These are phyloP conservation scores for Xiphophorus hellerii DNA, from an alignment of 2,113 vertebrate species.

Conservation along the genomic window DNA sequence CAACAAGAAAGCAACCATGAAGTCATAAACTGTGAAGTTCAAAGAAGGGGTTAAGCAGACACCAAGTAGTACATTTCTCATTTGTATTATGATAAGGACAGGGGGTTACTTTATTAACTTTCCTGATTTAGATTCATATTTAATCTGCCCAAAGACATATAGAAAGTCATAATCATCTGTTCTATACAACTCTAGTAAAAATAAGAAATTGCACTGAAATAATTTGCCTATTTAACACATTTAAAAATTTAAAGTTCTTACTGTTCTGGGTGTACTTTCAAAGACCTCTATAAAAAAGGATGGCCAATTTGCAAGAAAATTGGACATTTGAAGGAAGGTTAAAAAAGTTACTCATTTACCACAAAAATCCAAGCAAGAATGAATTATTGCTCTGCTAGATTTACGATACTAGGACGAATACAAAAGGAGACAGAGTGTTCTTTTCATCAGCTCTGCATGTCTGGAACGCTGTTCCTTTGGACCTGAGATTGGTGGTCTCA, in stretches of 20 bases:
- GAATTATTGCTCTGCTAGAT: neutral
- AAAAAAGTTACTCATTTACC: neutral
- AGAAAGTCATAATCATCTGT: neutral
- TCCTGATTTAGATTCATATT: neutral
- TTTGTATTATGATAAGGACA: neutral
- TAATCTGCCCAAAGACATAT: neutral
- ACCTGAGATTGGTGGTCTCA: no score
- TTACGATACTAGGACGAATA: no score
- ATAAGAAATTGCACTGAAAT: no score
- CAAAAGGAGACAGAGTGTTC: no score
- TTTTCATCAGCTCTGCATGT: no score
- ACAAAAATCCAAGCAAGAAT: neutral
- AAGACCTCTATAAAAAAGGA: neutral
- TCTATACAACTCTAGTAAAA: no score
- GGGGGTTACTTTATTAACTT: no score
- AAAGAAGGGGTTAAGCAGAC: neutral
- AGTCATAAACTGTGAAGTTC: neutral
- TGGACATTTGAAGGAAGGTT: neutral
- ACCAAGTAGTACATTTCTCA: neutral
- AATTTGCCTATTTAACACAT: no score
- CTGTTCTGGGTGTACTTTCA: no score
- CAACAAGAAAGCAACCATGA: neutral
- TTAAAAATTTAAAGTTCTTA: no score
- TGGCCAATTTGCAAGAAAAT: neutral
- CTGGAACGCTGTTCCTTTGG: no score